Conservation (phyloP, 1,140 invertebrate species). For the Laupala kohalensis region DNA sequence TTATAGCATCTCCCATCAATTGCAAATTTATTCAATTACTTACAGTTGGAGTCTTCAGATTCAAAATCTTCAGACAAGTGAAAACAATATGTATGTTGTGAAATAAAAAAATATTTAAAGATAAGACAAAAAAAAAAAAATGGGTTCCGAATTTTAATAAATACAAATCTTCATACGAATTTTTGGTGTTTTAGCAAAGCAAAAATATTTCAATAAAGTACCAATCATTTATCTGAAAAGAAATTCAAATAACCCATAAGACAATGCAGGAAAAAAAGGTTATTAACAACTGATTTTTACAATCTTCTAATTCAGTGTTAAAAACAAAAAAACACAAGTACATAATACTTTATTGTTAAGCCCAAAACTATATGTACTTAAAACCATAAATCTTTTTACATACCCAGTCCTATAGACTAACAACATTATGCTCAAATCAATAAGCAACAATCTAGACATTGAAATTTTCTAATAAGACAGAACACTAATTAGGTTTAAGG, state of each 20-base stretch:
- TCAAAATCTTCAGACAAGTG: too few relatives aligned
- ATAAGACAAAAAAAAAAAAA: too few relatives aligned
- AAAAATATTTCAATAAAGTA: too few relatives aligned
- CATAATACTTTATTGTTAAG: not conserved
- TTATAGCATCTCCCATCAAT: too few relatives aligned
- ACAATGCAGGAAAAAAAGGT: not conserved
- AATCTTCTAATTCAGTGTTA: not conserved
- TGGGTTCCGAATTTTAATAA: too few relatives aligned
- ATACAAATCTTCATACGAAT: too few relatives aligned
- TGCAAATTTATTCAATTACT: too few relatives aligned
- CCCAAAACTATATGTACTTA: not conserved
- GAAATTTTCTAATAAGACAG: not conserved
- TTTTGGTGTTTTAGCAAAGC: too few relatives aligned
- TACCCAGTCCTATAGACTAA: not conserved
- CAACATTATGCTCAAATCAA: not conserved
- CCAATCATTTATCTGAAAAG: too few relatives aligned
- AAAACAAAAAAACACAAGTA: not conserved
- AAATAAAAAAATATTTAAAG: too few relatives aligned
- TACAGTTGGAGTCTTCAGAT: too few relatives aligned
- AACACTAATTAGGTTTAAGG: not conserved
- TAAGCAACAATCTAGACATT: not conserved
- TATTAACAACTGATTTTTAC: not conserved
- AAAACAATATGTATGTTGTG: too few relatives aligned
- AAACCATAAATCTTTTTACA: not conserved
- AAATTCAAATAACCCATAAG: not conserved